Evolutionary conservation across 1,140 invertebrate genomes (phyloP), one percentile per base, ranked within the genome.

Genomic region (Papilio helenus): DNA sequence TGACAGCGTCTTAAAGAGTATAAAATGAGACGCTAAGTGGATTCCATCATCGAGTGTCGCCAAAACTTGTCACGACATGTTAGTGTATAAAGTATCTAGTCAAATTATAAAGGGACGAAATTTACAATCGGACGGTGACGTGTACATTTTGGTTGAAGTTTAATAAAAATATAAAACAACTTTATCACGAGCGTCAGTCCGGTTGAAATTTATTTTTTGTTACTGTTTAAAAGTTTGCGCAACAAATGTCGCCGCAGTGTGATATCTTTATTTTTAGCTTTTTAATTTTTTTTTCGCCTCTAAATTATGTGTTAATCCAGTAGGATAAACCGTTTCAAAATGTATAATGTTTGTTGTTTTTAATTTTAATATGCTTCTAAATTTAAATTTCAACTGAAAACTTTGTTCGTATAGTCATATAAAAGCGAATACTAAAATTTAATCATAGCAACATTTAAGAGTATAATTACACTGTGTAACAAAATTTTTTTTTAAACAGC

Each of bases 261-360:
- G 85, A 87, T 87, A 86, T 86, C 86, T 86, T 86, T 83, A 87
- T 87, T 85, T 85, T 86, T 83, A 80, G 80, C 84, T 61, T 65
- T 76, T 84, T 84, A 83, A 84, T 83, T 84, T 85, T 46, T 42
- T 46, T 46, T 84, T 84, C 83, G 82, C 83, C 80, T 82, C 85
- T 82, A 83, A 84, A 87, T 87, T 85, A 82, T 85, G 85, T 86
- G 82, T 83, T 85, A 85, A 87, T 87, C 82, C 82, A 85, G 83
- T 85, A 78, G 78, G 85, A 81, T 83, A 83, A 85, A 83, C 84
- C 77, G 76, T 76, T 79, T 84, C 73, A 84, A 86, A 80, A 80
- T 78, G 81, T 81, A 82, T 83, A 84, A 82, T 82, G 83, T 76
- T 79, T 83, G 81, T 26, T 65, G 84, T 77, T 86, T 83, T 83